phyloP scores from a whole-genome alignment of 1,140 invertebrate genomes.

The Melitaea cinxia region DNA sequence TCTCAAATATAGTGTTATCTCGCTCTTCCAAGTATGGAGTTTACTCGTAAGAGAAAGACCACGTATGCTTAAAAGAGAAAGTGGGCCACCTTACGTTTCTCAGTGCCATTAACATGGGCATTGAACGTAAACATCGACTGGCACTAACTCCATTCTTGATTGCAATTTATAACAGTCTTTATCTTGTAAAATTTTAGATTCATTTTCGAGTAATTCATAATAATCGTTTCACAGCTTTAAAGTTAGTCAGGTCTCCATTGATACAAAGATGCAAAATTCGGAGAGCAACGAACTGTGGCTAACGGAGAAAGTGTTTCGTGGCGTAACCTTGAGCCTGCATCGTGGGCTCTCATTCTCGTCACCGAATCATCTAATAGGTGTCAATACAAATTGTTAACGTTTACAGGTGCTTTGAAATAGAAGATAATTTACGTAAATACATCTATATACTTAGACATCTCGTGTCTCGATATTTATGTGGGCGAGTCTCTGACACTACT shows the following conservation, averaged over 20 bases:
- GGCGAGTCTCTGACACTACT: too few relatives aligned
- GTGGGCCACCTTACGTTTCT: conserved; percentile 79
- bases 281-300: conserved; percentile 73
- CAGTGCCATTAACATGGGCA: conserved; percentile 76
- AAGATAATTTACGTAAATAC: too few relatives aligned
- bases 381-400: conserved; percentile 48
- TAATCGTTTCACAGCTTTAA: conserved; percentile 39
- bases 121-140: conserved; percentile 75
- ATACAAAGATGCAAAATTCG: conserved; percentile 71
- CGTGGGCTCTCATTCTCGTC: conserved; percentile 35
- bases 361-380: conserved; percentile 66
- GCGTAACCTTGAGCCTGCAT: conserved; percentile 73
- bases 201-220: conserved; percentile 40
- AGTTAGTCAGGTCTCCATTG: conserved; percentile 57
- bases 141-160: conserved; percentile 47
- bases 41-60: conserved; percentile 64
- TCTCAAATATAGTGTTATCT: conserved; percentile 64
- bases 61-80: conserved; percentile 79
- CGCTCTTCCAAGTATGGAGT: conserved; percentile 48
- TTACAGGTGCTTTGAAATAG: conserved; percentile 42
- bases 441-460: too few relatives aligned
- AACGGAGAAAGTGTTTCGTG: conserved; percentile 73
- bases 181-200: conserved; percentile 44
- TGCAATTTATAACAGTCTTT: conserved; percentile 48
- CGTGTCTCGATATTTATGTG: too few relatives aligned